A percentile compares a stretch with the other conserved stretches of the same genome.
Evolutionary conservation across 2,113 vertebrate genomes (phyloP).

Genomic region (Sus scrofa): DNA sequence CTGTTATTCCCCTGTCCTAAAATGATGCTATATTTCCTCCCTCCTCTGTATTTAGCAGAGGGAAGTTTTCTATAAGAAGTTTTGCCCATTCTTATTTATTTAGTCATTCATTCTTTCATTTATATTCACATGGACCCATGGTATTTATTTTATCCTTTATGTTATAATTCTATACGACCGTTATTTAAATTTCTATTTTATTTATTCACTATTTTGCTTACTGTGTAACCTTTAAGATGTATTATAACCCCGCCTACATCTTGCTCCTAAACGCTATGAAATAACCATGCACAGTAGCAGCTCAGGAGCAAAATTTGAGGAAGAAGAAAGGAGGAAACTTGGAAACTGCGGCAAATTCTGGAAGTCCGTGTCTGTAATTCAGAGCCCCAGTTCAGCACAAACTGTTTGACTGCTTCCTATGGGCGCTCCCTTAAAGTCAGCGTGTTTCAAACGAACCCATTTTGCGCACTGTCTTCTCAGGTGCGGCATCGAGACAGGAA

Average conservation of each 20-base stretch:
- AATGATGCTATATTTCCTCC: neutral
- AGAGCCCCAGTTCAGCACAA: neutral
- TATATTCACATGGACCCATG: neutral
- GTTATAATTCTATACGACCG: neutral
- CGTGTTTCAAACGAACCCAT: neutral
- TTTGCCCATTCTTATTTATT: neutral
- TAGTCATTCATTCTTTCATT: neutral
- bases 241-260: neutral
- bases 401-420: neutral
- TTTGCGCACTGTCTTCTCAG: neutral
- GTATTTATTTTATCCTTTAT: neutral
- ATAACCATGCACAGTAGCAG: neutral
- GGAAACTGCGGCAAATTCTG: neutral
- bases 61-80: neutral
- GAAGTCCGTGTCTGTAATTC: neutral
- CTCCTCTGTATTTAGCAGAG: neutral
- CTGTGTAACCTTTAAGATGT: neutral
- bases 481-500: neutral
- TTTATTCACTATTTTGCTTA: neutral
- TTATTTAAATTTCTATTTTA: neutral
- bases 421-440: neutral
- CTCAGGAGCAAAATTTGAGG: neutral
- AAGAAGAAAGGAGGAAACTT: neutral
- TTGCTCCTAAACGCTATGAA: neutral
- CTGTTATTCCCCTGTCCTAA: neutral